Conservation (phyloP, 2,113 vertebrate genomes). For the Ceuthmochares aereus region DNA sequence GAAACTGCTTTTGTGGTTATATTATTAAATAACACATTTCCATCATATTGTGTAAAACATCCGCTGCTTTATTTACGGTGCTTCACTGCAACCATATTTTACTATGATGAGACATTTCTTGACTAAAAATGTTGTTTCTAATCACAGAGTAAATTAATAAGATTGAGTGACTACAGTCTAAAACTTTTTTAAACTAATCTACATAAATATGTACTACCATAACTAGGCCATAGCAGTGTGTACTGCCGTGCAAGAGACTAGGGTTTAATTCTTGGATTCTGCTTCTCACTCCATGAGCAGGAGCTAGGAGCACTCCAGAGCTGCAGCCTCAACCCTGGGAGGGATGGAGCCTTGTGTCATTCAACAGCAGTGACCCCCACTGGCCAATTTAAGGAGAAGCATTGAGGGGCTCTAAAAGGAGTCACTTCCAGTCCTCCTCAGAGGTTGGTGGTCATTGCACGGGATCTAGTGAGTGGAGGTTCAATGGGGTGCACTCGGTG, state of each 20-base stretch:
- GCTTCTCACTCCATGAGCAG: slow-evolving; percentile 85
- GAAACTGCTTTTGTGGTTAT: slow-evolving; percentile 66
- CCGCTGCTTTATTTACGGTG: slow-evolving; percentile 58
- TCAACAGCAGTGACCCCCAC: slow-evolving; percentile 85
- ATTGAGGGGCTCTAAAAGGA: slow-evolving; percentile 85
- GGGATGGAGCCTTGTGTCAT: slow-evolving; percentile 86
- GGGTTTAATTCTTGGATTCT: slow-evolving; percentile 85
- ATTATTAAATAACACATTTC: slow-evolving; percentile 54
- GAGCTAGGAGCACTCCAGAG: slow-evolving; percentile 83
- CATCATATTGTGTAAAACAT: slow-evolving; percentile 64
- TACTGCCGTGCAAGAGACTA: slow-evolving; percentile 70
- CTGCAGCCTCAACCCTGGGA: slow-evolving; percentile 85
- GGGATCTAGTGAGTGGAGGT: slow-evolving; percentile 78
- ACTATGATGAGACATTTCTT: slow-evolving; percentile 50
- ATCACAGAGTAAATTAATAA: slow-evolving; percentile 38
- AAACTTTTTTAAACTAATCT: slow-evolving; percentile 63
- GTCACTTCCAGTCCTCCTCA: slow-evolving; percentile 85
- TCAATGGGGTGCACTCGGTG: slow-evolving; percentile 70
- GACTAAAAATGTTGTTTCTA: slow-evolving; percentile 68
- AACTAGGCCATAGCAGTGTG: slow-evolving; percentile 60
- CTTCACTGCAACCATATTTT: slow-evolving; percentile 40
- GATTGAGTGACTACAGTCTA: slow-evolving; percentile 61
- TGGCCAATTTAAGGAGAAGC: slow-evolving; percentile 87
- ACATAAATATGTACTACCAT: slow-evolving; percentile 60
- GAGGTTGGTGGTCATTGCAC: slow-evolving; percentile 85